Base-by-base conservation (phyloP, 2,888 invertebrate species). In the Sinhomidia bicolor region DNA sequence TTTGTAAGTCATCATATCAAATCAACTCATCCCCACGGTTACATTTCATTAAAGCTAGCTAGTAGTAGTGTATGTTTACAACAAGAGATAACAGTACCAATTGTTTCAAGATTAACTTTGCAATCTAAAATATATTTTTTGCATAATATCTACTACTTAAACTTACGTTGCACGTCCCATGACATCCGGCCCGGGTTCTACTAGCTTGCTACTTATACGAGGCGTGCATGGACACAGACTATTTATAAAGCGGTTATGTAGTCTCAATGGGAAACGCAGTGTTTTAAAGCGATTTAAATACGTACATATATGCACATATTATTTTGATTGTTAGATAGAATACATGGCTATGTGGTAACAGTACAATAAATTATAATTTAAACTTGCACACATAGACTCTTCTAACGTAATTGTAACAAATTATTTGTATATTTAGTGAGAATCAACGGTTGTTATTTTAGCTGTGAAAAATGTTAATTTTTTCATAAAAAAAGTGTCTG, bases 341-440 rank as follows among this genome's bases (percentile, higher is more conserved):
- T 62, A 47, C 32, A n/a, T 41, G 68, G 82, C 51, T 68, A 68
- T 82, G 47, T 68, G 20, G 68, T 51, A 82, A 82, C 65, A 51
- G 65, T 62, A 32, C 26, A 82, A 32, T 68, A 82, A 82, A 82
- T 82, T 82, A 51, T 29, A 82, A 82, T 82, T 0, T 20, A 32
- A n/a, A n/a, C n/a, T n/a, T n/a, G n/a, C n/a, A n/a, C n/a, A n/a
- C n/a, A n/a, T n/a, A n/a, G n/a, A n/a, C n/a, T n/a, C n/a, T 51
- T 20, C 47, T 68, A 68, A 23, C 20, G 10, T 47, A 44, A 47
- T 44, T 57, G 26, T n/a, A 29, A 76, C 76, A 51, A 76, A 79
- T 36, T 14, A 23, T n/a, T n/a, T 12, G 41, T 10, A 7, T 20
- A 76, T 29, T 76, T 7, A 76, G 41, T 14, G 23, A 29, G 36